Evolutionary conservation across 92 coral and sea anemone species (phyloP).

Genomic region (Palythoa caribaeorum): DNA sequence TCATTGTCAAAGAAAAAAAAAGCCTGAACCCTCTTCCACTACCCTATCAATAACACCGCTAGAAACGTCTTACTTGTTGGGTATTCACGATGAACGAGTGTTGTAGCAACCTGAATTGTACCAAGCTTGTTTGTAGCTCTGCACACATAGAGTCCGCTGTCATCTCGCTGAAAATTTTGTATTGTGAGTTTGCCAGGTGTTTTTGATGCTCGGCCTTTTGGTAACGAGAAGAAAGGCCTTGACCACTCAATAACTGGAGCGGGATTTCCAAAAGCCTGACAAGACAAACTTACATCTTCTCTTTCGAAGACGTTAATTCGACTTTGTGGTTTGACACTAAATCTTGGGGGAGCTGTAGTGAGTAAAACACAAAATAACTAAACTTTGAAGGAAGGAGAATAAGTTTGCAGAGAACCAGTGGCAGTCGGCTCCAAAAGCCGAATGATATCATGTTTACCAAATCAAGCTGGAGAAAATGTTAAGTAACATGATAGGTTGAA

Average conservation of each 20-base stretch:
- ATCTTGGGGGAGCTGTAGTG: slow-evolving; percentile 33
- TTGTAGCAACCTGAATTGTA: slow-evolving; percentile 12
- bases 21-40: too few species aligned
- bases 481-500: too few species aligned
- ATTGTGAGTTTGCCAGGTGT: background rate
- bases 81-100: background rate
- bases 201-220: background rate
- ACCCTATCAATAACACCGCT: too few species aligned
- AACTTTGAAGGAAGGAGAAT: too few species aligned
- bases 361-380: too few species aligned
- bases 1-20: background rate
- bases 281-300: background rate
- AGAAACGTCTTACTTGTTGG: background rate
- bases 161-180: background rate
- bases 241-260: slow-evolving; percentile 13
- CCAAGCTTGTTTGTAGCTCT: slow-evolving; percentile 21
- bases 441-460: too few species aligned
- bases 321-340: background rate
- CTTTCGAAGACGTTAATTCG: background rate
- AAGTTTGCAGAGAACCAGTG: too few species aligned
- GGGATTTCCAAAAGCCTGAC: slow-evolving; percentile 34
- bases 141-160: slow-evolving; percentile 7
- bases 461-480: too few species aligned
- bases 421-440: too few species aligned
- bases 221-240: slow-evolving; percentile 19